phyloP scores from a whole-genome alignment of 2,797 vertebrate genomes.

The Lemur catta region DNA sequence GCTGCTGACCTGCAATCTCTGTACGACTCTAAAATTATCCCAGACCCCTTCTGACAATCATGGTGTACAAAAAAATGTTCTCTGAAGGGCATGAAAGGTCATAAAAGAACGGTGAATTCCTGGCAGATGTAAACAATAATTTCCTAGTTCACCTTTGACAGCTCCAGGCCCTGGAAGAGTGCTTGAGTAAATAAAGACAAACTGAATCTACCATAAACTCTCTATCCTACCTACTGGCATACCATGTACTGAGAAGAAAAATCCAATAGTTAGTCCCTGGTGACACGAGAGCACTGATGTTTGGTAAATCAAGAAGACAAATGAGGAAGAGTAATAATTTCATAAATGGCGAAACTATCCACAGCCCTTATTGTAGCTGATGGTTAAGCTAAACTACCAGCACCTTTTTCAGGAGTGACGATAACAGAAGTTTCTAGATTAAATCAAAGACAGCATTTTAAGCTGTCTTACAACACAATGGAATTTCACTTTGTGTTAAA shows the following conservation, averaged over 20 bases:
- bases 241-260: background rate
- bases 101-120: background rate
- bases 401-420: background rate
- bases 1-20: background rate
- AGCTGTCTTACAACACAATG: background rate
- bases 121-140: background rate
- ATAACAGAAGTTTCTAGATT: background rate
- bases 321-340: background rate
- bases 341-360: background rate
- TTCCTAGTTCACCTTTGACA: background rate
- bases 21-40: background rate
- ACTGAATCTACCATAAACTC: background rate
- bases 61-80: background rate
- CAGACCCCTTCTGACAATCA: background rate
- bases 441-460: slow-evolving; percentile 12
- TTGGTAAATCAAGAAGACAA: background rate
- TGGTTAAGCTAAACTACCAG: background rate
- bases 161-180: background rate
- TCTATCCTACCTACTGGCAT: background rate
- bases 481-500: slow-evolving; percentile 38
- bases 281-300: background rate
- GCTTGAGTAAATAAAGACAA: background rate
- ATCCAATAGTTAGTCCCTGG: background rate
- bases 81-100: background rate
- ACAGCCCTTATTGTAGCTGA: background rate